A percentile compares a stretch with the other conserved stretches of the same genome.
phyloP scores from a whole-genome alignment of 2,797 vertebrate genomes.

The Malurus leucopterus region DNA sequence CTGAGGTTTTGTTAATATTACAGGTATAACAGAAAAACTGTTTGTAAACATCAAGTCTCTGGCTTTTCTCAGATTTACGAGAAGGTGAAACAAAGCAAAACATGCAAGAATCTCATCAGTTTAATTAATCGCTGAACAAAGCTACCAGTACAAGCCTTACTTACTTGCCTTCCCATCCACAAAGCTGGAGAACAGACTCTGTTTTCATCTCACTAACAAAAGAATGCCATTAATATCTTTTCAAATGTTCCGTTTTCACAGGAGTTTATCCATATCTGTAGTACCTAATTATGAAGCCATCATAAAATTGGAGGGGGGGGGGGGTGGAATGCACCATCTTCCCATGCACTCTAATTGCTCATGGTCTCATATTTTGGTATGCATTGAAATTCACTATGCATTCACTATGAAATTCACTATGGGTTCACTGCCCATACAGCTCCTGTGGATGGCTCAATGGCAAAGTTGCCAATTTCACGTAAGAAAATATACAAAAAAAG shows the following conservation, averaged over 20 bases:
- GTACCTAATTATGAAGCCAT: neutral
- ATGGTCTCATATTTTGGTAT: neutral
- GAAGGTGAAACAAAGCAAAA: neutral
- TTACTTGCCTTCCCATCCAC: neutral
- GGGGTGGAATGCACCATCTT: accelerated
- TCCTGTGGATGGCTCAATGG: neutral
- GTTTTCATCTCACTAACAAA: neutral
- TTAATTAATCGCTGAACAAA: neutral
- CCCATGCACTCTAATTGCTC: neutral
- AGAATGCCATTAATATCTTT: neutral
- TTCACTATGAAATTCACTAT: neutral
- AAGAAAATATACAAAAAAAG: neutral
- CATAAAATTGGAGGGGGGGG: neutral
- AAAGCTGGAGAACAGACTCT: neutral
- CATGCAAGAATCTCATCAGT: neutral
- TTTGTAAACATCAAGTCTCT: neutral
- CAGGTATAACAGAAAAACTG: neutral
- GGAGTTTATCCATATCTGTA: neutral
- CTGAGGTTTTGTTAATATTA: neutral
- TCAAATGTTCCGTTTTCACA: neutral
- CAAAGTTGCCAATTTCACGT: neutral
- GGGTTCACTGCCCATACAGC: neutral
- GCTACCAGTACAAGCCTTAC: neutral
- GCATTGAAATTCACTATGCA: neutral
- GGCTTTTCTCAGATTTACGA: neutral